Base-by-base conservation (phyloP, 2,888 invertebrate species). In the Heliconius aoede region DNA sequence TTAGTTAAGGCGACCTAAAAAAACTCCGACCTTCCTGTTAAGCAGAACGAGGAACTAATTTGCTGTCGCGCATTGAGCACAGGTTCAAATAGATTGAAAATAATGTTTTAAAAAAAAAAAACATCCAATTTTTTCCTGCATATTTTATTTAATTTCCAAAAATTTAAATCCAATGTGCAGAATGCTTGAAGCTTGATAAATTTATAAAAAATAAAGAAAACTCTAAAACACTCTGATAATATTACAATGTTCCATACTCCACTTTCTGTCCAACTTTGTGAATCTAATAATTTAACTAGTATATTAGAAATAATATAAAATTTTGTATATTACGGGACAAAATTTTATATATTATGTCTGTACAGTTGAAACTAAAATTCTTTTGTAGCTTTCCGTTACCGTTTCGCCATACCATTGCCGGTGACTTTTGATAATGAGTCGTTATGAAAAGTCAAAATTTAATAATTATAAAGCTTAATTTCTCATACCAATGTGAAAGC, bases 341-440 rank as follows among this genome's bases (percentile, higher is more conserved):
- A n/a, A n/a, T n/a, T n/a, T n/a, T n/a, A n/a, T n/a, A n/a, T n/a
- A n/a, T n/a, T n/a, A n/a, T n/a, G n/a, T n/a, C n/a, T 40, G 51
- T 32, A 28, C 3, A 28, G 26, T 46, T 46, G 28, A n/a, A 9
- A 55, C 8, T 60, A 18, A 40, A 24, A 61, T 30, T 68, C 18
- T 60, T 51, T 74, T 74, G 46, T 74, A 30, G 46, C 46, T 61
- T 68, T 60, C n/a, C 60, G 32, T 74, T 46, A 58, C n/a, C n/a
- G 40, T 60, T 68, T 68, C 40, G 58, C 40, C 58, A 28, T 67
- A 60, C 68, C 30, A 74, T 68, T 46, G 60, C 30, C 60, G n/a
- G n/a, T n/a, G n/a, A n/a, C n/a, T n/a, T n/a, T n/a, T n/a, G n/a
- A n/a, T n/a, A n/a, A n/a, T n/a, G n/a, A n/a, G n/a, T 74, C 68